phyloP scores from a whole-genome alignment of 2,888 invertebrate genomes.

The Himalopsyche anomala region DNA sequence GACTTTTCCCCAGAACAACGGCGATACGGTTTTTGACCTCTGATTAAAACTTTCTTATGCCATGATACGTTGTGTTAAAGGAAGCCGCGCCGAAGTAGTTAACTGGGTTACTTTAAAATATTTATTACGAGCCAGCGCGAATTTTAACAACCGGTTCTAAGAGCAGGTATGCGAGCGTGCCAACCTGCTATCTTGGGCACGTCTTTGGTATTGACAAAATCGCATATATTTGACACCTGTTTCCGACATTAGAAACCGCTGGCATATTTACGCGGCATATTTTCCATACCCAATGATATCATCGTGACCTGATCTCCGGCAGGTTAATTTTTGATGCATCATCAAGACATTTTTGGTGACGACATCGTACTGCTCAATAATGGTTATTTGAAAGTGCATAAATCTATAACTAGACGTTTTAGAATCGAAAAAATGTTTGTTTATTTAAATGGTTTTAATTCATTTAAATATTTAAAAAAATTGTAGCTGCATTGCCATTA shows the following conservation, averaged over 20 bases:
- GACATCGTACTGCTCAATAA: neutral
- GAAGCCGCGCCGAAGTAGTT: conserved; percentile 17
- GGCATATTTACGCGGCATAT: conserved; percentile 23
- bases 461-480: no score
- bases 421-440: no score
- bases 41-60: conserved; percentile 12
- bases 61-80: conserved; percentile 25
- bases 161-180: neutral
- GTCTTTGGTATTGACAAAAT: conserved; percentile 48
- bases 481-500: no score
- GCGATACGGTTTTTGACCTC: neutral
- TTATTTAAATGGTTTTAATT: no score
- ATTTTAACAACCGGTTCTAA: conserved; percentile 55
- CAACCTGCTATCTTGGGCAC: conserved; percentile 21
- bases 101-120: conserved; percentile 60
- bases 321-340: neutral
- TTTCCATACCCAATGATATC: neutral
- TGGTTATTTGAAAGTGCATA: no score
- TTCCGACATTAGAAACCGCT: conserved; percentile 50
- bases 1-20: no score
- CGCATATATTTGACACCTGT: conserved; percentile 48
- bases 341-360: neutral
- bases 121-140: conserved; percentile 54
- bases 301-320: conserved; percentile 2
- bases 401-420: no score